phyloP scores from a whole-genome alignment of 1,140 invertebrate species.

The Caerostris darwini region DNA sequence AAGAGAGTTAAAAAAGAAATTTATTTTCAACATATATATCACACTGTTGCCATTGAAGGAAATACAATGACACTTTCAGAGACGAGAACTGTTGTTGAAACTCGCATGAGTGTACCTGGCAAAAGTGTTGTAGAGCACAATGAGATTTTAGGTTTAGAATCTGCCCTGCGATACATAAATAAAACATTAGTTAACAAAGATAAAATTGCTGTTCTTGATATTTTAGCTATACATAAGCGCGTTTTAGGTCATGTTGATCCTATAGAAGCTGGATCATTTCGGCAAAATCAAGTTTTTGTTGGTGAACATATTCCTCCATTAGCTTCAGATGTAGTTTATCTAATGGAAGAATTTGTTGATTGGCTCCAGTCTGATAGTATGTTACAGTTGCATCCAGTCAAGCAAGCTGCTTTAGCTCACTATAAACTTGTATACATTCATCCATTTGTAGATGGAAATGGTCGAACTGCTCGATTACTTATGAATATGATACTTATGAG shows the following conservation, averaged over 20 bases:
- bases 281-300: conserved; percentile 89
- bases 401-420: conserved; percentile 96
- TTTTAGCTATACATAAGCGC: conserved; percentile 94
- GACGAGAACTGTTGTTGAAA: conserved; percentile 95
- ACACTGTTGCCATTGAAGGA: conserved; percentile 98
- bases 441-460: conserved; percentile 96
- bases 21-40: conserved; percentile 98
- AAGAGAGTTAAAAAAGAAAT: conserved; percentile 95
- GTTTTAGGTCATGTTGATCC: conserved; percentile 97
- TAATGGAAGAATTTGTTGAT: conserved; percentile 93
- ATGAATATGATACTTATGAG: conserved; percentile 99
- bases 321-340: conserved; percentile 88
- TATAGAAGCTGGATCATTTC: conserved; percentile 87
- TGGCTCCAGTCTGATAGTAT: conserved; percentile 95
- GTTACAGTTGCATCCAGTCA: conserved; percentile 91
- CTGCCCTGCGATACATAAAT: conserved; percentile 97
- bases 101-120: conserved; percentile 93
- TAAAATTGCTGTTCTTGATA: conserved; percentile 90
- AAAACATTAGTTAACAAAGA: conserved; percentile 89
- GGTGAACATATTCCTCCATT: conserved; percentile 94
- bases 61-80: conserved; percentile 98
- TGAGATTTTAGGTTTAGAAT: conserved; percentile 96
- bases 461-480: conserved; percentile 94
- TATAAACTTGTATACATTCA: conserved; percentile 98
- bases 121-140: conserved; percentile 98